Base-by-base conservation (phyloP, 2,888 invertebrate species). In the Diplazon laetatorius region DNA sequence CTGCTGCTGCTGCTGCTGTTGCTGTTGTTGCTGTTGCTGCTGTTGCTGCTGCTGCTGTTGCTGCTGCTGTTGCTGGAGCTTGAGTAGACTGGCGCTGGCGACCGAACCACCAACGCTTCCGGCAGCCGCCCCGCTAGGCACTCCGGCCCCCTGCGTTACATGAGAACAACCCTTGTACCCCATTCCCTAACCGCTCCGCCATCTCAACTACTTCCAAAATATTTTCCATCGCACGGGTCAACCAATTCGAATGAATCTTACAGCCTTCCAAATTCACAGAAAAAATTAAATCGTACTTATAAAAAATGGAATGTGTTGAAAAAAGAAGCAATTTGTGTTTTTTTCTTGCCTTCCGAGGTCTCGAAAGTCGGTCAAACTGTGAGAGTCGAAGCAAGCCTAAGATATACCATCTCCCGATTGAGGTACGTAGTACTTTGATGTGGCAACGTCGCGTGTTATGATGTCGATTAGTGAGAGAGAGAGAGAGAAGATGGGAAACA, bases 41-140 rank as follows among this genome's bases (percentile, higher is more conserved):
- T 88, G 81, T 82, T 89, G 90, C 35, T n/a, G 80, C 75, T 76
- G 83, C 82, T 76, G 85, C 76, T 89, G 88, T 63, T 84, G 84
- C 57, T 89, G 89, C 70, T 89, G 90, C 80, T 89, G 89, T 76
- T 89, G 90, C 71, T 90, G 90, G 73, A 91, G 89, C 80, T 91
- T 91, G 82, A 91, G 85, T 55, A 91, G 88, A 80, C 91, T 91
- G 84, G 91, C 87, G 83, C 89, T 91, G 84, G 89, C 86, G 76
- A 91, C 91, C 73, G 91, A 89, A 84, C 90, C 91, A 84, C 90
- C 88, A 77, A 89, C 89, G 79, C 88, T 85, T 71, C 90, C 87
- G 74, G 88, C 86, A 81, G 89, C 86, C 73, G 87, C 89, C 78
- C 87, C 89, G 82, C 91, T 88, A 82, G 90, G 90, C 83, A 89